Evolutionary conservation across 2,888 invertebrate genomes (phyloP), one percentile per base, ranked within the genome.

Genomic region (Orgyia antiqua): DNA sequence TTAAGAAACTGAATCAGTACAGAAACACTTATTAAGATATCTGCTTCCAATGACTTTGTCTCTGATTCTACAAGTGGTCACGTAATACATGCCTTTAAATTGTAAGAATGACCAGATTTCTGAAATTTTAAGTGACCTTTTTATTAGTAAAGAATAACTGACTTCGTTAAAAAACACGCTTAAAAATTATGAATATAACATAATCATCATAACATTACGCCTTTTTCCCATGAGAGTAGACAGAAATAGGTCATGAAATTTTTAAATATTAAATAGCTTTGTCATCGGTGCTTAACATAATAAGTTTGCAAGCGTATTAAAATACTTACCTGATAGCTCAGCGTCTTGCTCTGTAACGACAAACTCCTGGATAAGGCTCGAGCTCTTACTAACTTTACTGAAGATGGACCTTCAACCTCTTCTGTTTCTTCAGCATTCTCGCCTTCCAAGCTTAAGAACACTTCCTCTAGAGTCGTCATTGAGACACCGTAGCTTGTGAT

Each of bases 391-490:
- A 93, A 87, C 68, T 92, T 93, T 52, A 92, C 92, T 0, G 92
- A 92, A 0, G 92, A 92, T 4, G 93, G 80, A 42, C 93, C 92
- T 46, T 93, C 92, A 45, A 92, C 91, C 0, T 87, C 84, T 33
- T 90, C 91, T 9, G 88, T 89, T 47, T 92, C 93, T 49, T 92
- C 92, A 13, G 91, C 91, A 31, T 86, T 84, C 53, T 91, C 90
- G 0, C 87, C 87, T 68, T 94, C 95, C 40, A 95, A 68, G 56
- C 94, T 94, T 1, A 95, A 72, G 65, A 95, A 95, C 7, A 94
- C 93, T 68, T 96, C 95, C 61, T 95, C 95, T 15, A 96, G 68
- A 0, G 95, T 94, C 5, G 95, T 95, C 95, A 95, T 95, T 7
- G 95, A 94, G 1, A 95, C 93, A 0, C 95, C 95, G 61, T 94